Percentiles rank a stretch among this genome's conserved stretches.
These are phyloP conservation scores for Phyllopteryx taeniolatus DNA, from an alignment of 2,113 vertebrate species.

Conservation along the genomic window DNA sequence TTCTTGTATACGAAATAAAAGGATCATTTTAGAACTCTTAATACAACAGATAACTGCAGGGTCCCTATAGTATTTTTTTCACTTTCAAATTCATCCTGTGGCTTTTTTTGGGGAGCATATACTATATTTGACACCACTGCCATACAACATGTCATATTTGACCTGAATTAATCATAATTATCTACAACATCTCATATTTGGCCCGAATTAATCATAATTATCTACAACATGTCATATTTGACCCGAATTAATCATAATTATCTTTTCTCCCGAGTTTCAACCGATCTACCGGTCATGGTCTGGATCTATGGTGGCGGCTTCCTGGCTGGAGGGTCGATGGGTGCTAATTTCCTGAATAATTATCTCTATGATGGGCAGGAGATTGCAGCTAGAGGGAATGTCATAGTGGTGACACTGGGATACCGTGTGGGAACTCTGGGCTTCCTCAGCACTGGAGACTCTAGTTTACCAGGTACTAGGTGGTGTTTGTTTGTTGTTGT, in stretches of 20 bases:
- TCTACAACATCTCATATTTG: not conserved
- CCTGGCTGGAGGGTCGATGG: constrained; percentile 76
- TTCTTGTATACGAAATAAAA: too few relatives aligned
- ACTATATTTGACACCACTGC: not conserved
- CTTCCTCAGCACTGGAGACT: constrained; percentile 90
- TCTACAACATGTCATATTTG: not conserved
- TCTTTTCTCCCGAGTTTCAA: constrained; percentile 74
- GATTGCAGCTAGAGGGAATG: constrained; percentile 82
- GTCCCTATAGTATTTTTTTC: too few relatives aligned
- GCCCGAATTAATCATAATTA: not conserved
- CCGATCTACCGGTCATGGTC: constrained; percentile 85
- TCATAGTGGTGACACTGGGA: constrained; percentile 88
- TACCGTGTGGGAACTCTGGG: constrained; percentile 88
- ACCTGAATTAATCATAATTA: not conserved
- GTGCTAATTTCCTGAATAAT: constrained; percentile 81
- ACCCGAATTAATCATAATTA: not conserved
- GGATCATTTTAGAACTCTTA: too few relatives aligned
- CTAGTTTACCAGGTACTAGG: constrained; percentile 54
- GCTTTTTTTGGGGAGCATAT: too few relatives aligned
- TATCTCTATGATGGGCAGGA: constrained; percentile 87
- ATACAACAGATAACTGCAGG: too few relatives aligned
- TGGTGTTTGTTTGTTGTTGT: constrained; percentile 36
- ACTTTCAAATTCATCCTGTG: too few relatives aligned
- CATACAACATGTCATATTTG: not conserved
- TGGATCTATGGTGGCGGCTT: constrained; percentile 89